These are phyloP conservation scores for Poicephalus gulielmi DNA, from an alignment of 2,113 vertebrate genomes.

Conservation along the genomic window DNA sequence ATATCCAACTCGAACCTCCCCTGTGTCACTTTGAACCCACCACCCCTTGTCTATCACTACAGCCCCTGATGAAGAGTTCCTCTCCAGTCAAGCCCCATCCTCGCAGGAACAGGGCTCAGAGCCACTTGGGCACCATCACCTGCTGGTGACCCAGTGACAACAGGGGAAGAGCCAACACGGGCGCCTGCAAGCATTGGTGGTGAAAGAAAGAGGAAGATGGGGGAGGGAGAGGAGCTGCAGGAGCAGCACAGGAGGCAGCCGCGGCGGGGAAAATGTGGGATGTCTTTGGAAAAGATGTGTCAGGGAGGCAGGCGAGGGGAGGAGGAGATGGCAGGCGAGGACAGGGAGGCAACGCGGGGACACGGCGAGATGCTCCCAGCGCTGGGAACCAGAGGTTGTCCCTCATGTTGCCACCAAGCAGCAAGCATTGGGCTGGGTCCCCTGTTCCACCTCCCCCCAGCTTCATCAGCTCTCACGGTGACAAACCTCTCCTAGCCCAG, in stretches of 20 bases:
- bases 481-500: neutral
- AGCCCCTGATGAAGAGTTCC: neutral
- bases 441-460: neutral
- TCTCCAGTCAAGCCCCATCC: neutral
- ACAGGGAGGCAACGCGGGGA: neutral
- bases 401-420: neutral
- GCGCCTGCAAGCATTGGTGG: neutral
- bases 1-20: neutral
- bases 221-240: conserved; percentile 44
- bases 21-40: neutral
- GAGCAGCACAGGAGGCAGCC: neutral
- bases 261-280: neutral
- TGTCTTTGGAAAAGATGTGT: conserved; percentile 36
- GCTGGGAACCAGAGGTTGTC: neutral
- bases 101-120: neutral
- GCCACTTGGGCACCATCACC: neutral
- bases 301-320: conserved; percentile 5
- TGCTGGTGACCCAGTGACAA: neutral
- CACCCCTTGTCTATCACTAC: neutral
- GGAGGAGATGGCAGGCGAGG: neutral
- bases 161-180: neutral
- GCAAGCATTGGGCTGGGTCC: neutral
- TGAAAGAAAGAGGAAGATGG: conserved; percentile 52
- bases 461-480: neutral
- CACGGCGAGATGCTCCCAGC: neutral